These are phyloP conservation scores for Atrichornis clamosus DNA, from an alignment of 2,113 vertebrate species.

Conservation along the genomic window DNA sequence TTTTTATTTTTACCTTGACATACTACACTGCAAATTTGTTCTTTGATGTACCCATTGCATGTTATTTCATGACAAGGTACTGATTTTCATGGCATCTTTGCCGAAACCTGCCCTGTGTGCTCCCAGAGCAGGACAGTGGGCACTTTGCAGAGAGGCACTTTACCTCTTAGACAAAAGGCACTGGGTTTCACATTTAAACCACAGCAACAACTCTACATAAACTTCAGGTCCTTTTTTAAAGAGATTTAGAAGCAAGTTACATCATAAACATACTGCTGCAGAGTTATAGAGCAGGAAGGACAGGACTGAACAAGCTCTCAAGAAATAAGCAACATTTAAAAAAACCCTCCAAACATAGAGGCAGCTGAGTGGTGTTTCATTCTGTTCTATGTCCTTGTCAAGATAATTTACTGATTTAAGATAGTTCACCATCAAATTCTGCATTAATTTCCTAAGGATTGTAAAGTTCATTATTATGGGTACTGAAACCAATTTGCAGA, in stretches of 20 bases:
- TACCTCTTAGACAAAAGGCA: background rate
- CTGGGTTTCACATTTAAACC: background rate
- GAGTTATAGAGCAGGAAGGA: background rate
- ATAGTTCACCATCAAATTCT: background rate
- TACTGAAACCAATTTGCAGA: background rate
- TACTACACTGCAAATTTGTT: background rate
- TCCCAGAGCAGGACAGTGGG: rapidly evolving
- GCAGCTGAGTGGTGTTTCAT: background rate
- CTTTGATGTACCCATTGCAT: background rate
- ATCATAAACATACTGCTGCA: background rate
- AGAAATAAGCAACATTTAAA: background rate
- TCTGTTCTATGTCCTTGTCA: background rate
- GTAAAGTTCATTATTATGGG: background rate
- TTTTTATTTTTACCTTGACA: background rate
- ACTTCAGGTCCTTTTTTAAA: background rate
- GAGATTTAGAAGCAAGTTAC: background rate
- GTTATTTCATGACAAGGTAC: background rate
- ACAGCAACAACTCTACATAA: background rate
- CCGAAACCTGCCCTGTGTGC: background rate
- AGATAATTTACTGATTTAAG: background rate
- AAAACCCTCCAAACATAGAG: background rate
- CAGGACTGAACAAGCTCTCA: background rate
- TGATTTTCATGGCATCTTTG: background rate
- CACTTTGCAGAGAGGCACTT: rapidly evolving
- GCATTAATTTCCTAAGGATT: constrained; percentile 12